Base-by-base conservation (phyloP, 2,113 vertebrate genomes). In the Trachemys scripta region DNA sequence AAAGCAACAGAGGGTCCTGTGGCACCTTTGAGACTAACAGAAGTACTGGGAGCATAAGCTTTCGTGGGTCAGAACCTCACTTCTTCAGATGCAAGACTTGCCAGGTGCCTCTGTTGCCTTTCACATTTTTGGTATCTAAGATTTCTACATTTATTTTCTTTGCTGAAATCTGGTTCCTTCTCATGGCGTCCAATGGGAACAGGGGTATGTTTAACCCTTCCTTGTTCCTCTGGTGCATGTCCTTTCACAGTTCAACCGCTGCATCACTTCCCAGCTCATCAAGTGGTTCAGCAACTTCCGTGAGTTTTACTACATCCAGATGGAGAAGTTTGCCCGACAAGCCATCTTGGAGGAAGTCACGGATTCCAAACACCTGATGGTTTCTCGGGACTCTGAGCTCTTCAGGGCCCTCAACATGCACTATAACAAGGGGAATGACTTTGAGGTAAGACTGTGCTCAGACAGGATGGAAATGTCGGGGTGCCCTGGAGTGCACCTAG, bases 251-350 rank as follows among this genome's bases (percentile, higher is more conserved):
- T 99, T 99, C 97, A 99, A 99, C 94, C 99, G 99, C 96, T 99
- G 99, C 98, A 99, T 99, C 97, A 99, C 99, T 76, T 99, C 99
- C 51, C 99, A 99, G 98, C 99, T 99, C 94, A 99, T 99, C 98
- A 99, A 99, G 96, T 99, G 99, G 99, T 99, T 99, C 98, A 99
- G 99, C 97, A 99, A 99, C 98, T 99, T 99, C 96, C 98, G 99
- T 9, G 99, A 99, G 98, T 99, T 99, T 97, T 99, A 99, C 98
- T 99, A 99, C 97, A 99, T 99, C 98, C 99, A 99, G 97, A 99
- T 99, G 99, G 99, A 99, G 98, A 99, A 99, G 98, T 99, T 98
- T 94, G 99, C 99, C 49, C 99, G 99, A 11, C 99, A 99, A 98
- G 98, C 99, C 17, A 98, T 99, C 78, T 96, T 98, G 13, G 99